These are phyloP conservation scores for Lamellibrachia columna DNA, from an alignment of 2,888 invertebrate species.

Conservation along the genomic window DNA sequence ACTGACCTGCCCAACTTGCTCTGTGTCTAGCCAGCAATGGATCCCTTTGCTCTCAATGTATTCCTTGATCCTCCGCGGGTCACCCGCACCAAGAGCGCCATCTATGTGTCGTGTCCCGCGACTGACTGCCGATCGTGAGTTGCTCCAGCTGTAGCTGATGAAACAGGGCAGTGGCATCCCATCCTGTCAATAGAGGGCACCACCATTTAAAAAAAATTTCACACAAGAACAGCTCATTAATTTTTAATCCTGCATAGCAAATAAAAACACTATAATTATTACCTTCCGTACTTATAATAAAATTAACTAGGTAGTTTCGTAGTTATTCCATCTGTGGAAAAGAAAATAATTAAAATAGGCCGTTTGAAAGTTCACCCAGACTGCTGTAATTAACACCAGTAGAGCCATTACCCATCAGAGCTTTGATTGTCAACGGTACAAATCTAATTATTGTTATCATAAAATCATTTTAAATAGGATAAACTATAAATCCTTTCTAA, in stretches of 20 bases:
- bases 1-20: constrained; percentile 43
- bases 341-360: no score
- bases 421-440: no score
- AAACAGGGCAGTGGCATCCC: constrained; percentile 43
- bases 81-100: constrained; percentile 57
- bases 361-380: no score
- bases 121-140: constrained; percentile 56
- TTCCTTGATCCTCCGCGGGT: constrained; percentile 58
- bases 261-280: neutral
- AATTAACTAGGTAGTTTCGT: neutral
- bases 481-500: no score
- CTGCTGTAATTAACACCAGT: no score
- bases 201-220: neutral
- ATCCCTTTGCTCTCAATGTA: constrained; percentile 55
- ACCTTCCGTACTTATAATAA: neutral
- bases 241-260: no score
- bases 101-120: constrained; percentile 47
- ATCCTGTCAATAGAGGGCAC: neutral
- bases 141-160: constrained; percentile 64
- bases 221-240: neutral
- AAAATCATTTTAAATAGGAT: no score
- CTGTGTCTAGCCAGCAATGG: constrained; percentile 63
- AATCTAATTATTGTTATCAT: no score
- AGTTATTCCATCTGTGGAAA: no score
- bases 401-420: no score